Base-by-base conservation (phyloP, 2,888 invertebrate genomes). In the Elaeidobius kamerunicus region DNA sequence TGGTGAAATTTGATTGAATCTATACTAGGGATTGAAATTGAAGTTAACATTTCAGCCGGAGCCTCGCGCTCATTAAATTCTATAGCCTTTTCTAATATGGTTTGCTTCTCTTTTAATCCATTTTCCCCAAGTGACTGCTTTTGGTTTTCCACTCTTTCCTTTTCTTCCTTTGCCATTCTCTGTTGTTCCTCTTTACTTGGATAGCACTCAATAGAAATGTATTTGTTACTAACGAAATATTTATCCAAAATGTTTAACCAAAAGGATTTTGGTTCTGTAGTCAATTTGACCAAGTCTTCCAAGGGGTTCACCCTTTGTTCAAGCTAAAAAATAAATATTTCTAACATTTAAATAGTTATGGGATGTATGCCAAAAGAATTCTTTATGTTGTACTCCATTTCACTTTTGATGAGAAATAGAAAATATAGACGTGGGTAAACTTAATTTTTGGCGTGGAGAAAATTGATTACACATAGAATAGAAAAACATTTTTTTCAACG, bases 1-100 rank as follows among this genome's bases (percentile, higher is more conserved):
- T 76, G 69, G 71, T 86, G 85, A 65, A 85, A 88, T 63, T 83
- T 80, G 48, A 93, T 86, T 2, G 79, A 80, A 41, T 82, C 80
- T 36, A 85, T 82, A 55, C 84, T 79, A 1, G 92, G 91, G 20
- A 93, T 86, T 5, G 84, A 80, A 2, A 94, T 82, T 2, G 84
- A 79, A 0, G 83, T 82, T 45, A 94, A 67, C 64, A 90, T 80
- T 38, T 84, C 82, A 1, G 78, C 70, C 0, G 89, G 87, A 1
- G 91, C 86, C 9, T 84, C 79, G 35, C 78, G 78, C 83, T 89
- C 88, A 73, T 93, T 92, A 58, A 79, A 80, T 44, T 80, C 78
- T 63, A 88, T 82, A 0, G 93, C 91, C 41, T 82, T 76, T 45
- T 81, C 75, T 15, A 93, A 70, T 18, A 75, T 70, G 55, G 78